Percentiles rank a stretch among this genome's conserved stretches.
Conservation (phyloP, 2,797 vertebrate species). For the Aplochiton taeniatus region DNA sequence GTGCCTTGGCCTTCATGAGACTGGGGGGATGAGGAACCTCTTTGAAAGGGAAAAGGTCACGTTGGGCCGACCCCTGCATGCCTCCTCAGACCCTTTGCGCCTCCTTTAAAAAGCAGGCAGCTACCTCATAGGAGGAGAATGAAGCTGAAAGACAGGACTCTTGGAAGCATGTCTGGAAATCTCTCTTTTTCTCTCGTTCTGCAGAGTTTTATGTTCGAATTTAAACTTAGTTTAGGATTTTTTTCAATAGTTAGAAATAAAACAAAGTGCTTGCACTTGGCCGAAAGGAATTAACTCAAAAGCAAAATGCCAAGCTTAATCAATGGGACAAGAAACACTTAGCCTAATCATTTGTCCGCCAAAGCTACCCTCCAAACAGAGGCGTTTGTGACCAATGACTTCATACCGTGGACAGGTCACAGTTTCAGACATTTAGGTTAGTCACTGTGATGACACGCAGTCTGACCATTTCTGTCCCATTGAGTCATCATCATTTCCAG, state of each 20-base stretch:
- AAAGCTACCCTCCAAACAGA: no score
- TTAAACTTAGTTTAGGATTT: background rate
- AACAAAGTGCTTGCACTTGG: slow-evolving; percentile 8
- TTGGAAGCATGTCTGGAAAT: background rate
- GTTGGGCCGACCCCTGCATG: slow-evolving; percentile 58
- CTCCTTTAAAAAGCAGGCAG: slow-evolving; percentile 28
- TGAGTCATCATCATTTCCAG: no score
- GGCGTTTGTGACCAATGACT: no score
- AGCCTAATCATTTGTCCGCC: background rate
- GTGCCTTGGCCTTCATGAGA: slow-evolving; percentile 59
- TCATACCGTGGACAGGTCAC: no score
- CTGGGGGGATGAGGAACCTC: slow-evolving; percentile 44
- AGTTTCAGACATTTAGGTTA: no score
- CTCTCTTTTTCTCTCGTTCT: background rate
- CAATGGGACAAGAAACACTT: background rate
- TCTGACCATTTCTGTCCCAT: no score
- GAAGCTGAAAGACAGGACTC: slow-evolving; percentile 15
- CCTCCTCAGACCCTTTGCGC: slow-evolving; percentile 60
- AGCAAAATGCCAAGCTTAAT: slow-evolving; percentile 9
- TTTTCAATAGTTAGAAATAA: slow-evolving; percentile 19
- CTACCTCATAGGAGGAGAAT: slow-evolving; percentile 12
- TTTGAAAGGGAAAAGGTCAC: slow-evolving; percentile 56
- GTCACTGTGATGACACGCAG: no score
- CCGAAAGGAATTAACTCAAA: background rate
- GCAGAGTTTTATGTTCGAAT: background rate